Evolutionary conservation across 2,888 invertebrate genomes (phyloP).

Genomic region (Drosophila affinis): DNA sequence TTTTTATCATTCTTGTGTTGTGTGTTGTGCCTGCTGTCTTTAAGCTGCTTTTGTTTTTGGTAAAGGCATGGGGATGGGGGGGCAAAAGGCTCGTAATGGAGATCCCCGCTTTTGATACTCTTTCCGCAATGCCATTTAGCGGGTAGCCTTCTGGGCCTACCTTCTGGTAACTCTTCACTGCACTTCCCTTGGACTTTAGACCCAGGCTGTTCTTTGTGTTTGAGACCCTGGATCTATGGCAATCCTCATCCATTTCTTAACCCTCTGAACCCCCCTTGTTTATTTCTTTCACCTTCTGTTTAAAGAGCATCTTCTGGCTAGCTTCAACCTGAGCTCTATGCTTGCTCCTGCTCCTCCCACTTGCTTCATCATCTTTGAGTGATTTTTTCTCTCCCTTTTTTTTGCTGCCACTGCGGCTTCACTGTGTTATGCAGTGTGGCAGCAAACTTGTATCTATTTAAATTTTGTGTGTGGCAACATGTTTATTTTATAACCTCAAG

Average conservation of each 20-base stretch:
- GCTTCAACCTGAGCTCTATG: not conserved
- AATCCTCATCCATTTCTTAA: too few relatives aligned
- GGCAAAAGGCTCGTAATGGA: not conserved
- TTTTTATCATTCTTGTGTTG: slow-evolving; percentile 23
- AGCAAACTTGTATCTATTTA: slow-evolving; percentile 81
- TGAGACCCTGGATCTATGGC: too few relatives aligned
- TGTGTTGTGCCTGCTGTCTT: slow-evolving; percentile 31
- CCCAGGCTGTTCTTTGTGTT: too few relatives aligned
- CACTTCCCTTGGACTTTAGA: too few relatives aligned
- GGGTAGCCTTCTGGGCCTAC: not conserved
- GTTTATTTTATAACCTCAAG: slow-evolving; percentile 82
- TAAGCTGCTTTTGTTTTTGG: slow-evolving; percentile 27
- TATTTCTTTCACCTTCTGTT: not conserved
- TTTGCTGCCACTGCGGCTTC: slow-evolving; percentile 66
- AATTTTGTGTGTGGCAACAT: slow-evolving; percentile 82
- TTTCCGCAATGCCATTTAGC: not conserved
- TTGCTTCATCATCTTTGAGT: slow-evolving; percentile 10
- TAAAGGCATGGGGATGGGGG: not conserved
- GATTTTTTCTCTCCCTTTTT: slow-evolving; percentile 6
- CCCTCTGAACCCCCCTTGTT: not conserved
- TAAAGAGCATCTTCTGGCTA: not conserved
- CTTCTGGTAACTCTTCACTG: too few relatives aligned
- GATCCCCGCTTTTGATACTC: not conserved
- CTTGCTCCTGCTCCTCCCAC: not conserved
- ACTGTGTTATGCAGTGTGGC: slow-evolving; percentile 74